phyloP scores from a whole-genome alignment of 2,888 invertebrate genomes.

The Lamproptera curius region DNA sequence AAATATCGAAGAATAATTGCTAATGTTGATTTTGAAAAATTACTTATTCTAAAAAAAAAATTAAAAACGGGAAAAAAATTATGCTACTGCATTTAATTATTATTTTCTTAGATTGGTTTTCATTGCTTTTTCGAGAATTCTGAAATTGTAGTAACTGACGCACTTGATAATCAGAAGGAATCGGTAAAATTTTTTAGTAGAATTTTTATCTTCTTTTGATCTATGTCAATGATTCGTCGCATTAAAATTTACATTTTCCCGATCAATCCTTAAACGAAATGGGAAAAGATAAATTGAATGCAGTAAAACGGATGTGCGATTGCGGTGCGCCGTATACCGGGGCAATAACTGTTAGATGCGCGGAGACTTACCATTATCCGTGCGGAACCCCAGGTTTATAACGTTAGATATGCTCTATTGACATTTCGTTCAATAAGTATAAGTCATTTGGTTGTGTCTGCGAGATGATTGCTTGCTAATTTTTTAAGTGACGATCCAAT shows the following conservation, averaged over 20 bases:
- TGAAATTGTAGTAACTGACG: too few species aligned
- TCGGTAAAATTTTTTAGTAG: too few species aligned
- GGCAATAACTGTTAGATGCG: constrained; percentile 37
- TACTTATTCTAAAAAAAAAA: too few species aligned
- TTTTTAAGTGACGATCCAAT: too few species aligned
- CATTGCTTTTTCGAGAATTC: too few species aligned
- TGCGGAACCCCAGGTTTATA: constrained; percentile 46
- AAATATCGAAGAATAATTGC: too few species aligned
- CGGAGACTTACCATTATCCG: constrained; percentile 33
- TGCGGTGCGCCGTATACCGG: constrained; percentile 49
- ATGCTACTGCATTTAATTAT: too few species aligned
- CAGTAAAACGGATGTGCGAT: constrained; percentile 54
- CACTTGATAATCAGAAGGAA: too few species aligned
- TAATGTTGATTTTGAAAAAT: too few species aligned
- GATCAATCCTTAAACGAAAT: constrained; percentile 32
- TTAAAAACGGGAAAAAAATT: too few species aligned
- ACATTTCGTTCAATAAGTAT: constrained; percentile 43
- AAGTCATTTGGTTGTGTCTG: constrained; percentile 47
- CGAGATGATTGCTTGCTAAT: constrained; percentile 8
- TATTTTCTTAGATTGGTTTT: too few species aligned
- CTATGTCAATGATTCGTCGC: constrained; percentile 35
- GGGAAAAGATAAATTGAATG: constrained; percentile 66
- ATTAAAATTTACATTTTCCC: constrained; percentile 47
- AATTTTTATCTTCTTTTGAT: too few species aligned
- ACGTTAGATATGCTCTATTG: constrained; percentile 33